A percentile compares a stretch with the other conserved stretches of the same genome.
These are phyloP conservation scores for Tringa solitaria DNA, from an alignment of 2,113 vertebrate species.

Conservation along the genomic window DNA sequence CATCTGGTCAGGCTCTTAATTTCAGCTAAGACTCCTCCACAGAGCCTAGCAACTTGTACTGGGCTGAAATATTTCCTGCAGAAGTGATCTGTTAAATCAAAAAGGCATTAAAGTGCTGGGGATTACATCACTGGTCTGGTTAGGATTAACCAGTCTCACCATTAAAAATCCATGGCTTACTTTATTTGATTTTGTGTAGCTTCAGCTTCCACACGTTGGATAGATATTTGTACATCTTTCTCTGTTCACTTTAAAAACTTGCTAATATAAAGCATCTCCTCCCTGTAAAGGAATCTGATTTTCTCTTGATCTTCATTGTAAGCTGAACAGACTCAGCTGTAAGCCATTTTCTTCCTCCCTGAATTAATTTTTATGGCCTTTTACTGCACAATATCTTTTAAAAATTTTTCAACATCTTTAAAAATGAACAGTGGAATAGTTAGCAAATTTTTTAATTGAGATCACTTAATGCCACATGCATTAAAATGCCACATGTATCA, in stretches of 20 bases:
- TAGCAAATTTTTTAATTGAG: neutral
- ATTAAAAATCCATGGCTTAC: neutral
- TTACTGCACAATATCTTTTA: neutral
- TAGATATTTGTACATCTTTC: neutral
- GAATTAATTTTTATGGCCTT: neutral
- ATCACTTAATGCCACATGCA: neutral
- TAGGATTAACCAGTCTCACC: neutral
- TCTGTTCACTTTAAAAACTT: neutral
- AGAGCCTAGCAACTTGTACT: neutral
- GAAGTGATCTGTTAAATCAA: neutral
- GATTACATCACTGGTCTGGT: neutral
- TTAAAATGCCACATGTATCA: neutral
- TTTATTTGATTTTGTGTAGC: neutral
- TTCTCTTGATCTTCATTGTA: conserved; percentile 8
- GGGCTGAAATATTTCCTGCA: neutral
- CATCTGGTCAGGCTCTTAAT: neutral
- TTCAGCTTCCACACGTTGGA: neutral
- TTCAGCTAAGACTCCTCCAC: neutral
- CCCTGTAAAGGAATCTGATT: conserved; percentile 2
- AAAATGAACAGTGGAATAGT: neutral
- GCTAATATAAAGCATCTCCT: conserved; percentile 3
- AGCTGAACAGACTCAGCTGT: neutral
- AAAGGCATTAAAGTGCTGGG: neutral
- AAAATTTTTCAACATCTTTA: neutral
- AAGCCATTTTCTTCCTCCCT: neutral